phyloP scores from a whole-genome alignment of 2,113 vertebrate genomes.

The Monarcha castaneiventris region DNA sequence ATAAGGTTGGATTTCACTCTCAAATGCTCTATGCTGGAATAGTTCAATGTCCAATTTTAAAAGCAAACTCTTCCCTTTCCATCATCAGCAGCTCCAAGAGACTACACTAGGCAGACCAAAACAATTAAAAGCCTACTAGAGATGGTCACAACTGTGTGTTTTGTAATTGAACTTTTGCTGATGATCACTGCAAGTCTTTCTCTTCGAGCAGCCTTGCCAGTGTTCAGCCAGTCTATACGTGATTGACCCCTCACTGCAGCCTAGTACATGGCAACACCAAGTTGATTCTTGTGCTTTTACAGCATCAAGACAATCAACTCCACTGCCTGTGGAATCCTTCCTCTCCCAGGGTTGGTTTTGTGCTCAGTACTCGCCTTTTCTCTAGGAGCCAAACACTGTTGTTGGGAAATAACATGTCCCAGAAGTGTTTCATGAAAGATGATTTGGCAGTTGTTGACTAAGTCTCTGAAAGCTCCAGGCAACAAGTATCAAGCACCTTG shows the following conservation, averaged over 20 bases:
- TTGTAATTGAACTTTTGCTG: background rate
- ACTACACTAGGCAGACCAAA: background rate
- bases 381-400: background rate
- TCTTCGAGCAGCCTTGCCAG: background rate
- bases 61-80: background rate
- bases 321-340: background rate
- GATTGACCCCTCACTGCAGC: background rate
- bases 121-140: background rate
- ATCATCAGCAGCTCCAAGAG: background rate
- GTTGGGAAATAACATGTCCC: background rate
- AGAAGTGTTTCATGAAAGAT: background rate
- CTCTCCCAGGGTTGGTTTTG: background rate
- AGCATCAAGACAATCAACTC: background rate
- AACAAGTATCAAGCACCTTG: background rate
- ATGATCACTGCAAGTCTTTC: background rate
- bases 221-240: background rate
- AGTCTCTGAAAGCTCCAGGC: background rate
- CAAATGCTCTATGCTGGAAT: background rate
- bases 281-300: background rate
- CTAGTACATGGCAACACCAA: background rate
- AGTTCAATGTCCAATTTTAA: background rate
- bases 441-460: background rate
- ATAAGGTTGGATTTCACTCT: background rate
- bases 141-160: background rate
- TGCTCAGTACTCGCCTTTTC: background rate